These are phyloP conservation scores for Acrocephalus scirpaceus DNA, from an alignment of 2,797 vertebrate species.

Conservation along the genomic window DNA sequence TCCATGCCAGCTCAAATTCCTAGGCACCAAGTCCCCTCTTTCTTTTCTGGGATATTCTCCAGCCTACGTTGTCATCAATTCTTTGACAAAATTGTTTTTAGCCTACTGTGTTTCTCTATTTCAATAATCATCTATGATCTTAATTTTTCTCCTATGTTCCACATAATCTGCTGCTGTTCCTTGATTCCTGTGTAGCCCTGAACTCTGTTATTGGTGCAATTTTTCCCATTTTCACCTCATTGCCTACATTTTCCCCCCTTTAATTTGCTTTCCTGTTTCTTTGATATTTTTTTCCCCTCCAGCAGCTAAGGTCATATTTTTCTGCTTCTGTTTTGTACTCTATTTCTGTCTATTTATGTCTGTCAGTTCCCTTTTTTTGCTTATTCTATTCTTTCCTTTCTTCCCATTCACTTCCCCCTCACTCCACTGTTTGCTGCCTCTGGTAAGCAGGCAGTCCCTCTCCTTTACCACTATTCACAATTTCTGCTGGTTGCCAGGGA, in stretches of 20 bases:
- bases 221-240: neutral
- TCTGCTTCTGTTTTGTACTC: neutral
- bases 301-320: neutral
- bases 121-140: neutral
- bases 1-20: neutral
- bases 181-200: neutral
- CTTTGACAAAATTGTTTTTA: neutral
- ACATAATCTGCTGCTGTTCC: neutral
- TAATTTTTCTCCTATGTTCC: neutral
- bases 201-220: neutral
- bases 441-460: neutral
- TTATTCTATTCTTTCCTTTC: neutral
- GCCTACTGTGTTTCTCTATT: neutral
- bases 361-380: neutral
- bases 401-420: neutral
- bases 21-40: neutral
- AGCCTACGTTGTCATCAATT: neutral
- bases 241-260: neutral
- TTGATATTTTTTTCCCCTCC: neutral
- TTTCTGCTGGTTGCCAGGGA: slow-evolving; percentile 50
- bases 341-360: neutral
- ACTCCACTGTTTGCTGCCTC: neutral
- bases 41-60: neutral
- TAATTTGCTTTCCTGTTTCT: neutral
- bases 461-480: neutral